Percentiles rank a stretch among this genome's conserved stretches.
These are phyloP conservation scores for Trichogramma pretiosum DNA, from an alignment of 1,140 invertebrate species.

Conservation along the genomic window DNA sequence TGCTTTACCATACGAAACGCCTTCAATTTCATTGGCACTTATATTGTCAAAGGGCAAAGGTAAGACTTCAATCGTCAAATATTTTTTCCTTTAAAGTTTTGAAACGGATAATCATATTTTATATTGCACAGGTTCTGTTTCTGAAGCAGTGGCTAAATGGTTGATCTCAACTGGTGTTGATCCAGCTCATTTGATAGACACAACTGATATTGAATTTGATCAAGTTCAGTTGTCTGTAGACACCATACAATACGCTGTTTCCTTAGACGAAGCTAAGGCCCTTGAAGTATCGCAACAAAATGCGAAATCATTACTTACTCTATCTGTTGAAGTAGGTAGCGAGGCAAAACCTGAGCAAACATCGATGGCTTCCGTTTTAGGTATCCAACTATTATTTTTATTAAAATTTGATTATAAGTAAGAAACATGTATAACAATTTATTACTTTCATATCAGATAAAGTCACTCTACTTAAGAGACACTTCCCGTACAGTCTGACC, in stretches of 20 bases:
- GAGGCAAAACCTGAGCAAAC: constrained; percentile 27
- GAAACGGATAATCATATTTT: constrained; percentile 2
- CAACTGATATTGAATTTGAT: constrained; percentile 39
- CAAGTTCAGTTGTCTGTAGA: constrained; percentile 24
- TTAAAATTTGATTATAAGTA: not conserved
- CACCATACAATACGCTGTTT: constrained; percentile 19
- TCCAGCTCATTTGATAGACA: constrained; percentile 46
- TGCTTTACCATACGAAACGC: constrained; percentile 50
- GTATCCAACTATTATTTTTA: no score
- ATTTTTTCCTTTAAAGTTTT: not conserved
- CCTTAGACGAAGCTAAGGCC: constrained; percentile 27
- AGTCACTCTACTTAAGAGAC: constrained; percentile 50
- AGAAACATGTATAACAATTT: constrained; percentile 6
- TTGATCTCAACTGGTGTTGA: constrained; percentile 60
- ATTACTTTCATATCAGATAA: constrained; percentile 26
- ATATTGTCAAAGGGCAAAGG: constrained; percentile 73
- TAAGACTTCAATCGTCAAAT: constrained; percentile 22
- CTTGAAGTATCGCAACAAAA: constrained; percentile 25
- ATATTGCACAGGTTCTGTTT: constrained; percentile 63
- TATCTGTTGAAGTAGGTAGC: constrained; percentile 25
- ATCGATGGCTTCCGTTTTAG: constrained; percentile 26
- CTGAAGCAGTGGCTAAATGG: constrained; percentile 76
- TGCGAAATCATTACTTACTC: constrained; percentile 13
- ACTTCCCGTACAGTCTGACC: constrained; percentile 80
- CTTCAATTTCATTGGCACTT: constrained; percentile 62